These are phyloP conservation scores for Wiebesia pumilae DNA, from an alignment of 1,140 invertebrate species.

Conservation along the genomic window DNA sequence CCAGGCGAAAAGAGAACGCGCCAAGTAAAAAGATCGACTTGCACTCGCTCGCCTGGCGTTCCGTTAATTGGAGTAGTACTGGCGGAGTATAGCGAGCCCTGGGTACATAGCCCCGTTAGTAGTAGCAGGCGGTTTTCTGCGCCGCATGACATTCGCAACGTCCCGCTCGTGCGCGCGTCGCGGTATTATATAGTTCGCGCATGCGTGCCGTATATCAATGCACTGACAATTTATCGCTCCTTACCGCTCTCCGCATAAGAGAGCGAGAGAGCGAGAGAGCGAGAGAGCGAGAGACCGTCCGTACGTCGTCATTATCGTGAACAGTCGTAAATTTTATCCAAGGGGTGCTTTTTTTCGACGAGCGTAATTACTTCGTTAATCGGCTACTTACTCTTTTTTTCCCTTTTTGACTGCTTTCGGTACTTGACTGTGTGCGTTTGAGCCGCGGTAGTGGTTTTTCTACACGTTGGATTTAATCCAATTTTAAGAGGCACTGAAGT, in stretches of 20 bases:
- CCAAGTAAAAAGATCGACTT: constrained; percentile 30
- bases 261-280: background rate
- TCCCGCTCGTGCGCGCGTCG: constrained; percentile 2
- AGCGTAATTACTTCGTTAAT: constrained; percentile 50
- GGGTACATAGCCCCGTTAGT: constrained; percentile 24
- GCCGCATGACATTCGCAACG: constrained; percentile 13
- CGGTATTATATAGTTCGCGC: constrained; percentile 37
- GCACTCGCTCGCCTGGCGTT: constrained; percentile 18
- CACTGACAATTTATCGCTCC: constrained; percentile 51
- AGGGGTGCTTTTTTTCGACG: constrained; percentile 19
- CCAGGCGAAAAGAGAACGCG: constrained; percentile 15
- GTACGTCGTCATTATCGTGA: constrained; percentile 47
- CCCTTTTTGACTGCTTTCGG: too few relatives aligned
- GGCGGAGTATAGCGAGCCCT: constrained; percentile 11
- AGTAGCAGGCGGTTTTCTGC: constrained; percentile 30
- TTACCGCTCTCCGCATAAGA: constrained; percentile 1
- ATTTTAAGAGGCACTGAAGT: constrained; percentile 8
- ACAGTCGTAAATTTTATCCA: constrained; percentile 43
- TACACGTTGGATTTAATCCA: constrained; percentile 28
- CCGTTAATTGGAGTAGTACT: constrained; percentile 51
- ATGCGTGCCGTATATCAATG: constrained; percentile 52
- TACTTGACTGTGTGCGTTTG: background rate
- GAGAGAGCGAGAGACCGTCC: constrained; percentile 7
- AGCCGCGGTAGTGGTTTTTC: constrained; percentile 4
- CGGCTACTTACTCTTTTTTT: constrained; percentile 38